Conservation (phyloP, 2,888 invertebrate species). For the Drosophila nr. perissopoda region DNA sequence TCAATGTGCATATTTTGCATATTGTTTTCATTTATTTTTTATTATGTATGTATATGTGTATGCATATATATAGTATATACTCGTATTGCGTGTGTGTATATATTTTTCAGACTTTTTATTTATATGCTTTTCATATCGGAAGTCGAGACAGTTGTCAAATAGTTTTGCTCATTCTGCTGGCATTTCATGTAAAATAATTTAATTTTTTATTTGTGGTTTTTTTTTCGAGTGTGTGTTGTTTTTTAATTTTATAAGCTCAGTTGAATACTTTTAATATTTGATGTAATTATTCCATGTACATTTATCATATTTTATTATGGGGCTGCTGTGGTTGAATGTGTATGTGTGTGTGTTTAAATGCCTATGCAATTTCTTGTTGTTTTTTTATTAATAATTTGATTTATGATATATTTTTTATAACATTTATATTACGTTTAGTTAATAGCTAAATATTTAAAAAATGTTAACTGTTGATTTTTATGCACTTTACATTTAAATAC, state of each 20-base stretch:
- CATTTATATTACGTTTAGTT: slow-evolving; percentile 71
- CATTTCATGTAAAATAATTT: slow-evolving; percentile 37
- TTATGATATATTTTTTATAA: slow-evolving; percentile 68
- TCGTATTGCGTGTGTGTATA: slow-evolving; percentile 42
- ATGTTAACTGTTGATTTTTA: slow-evolving; percentile 83
- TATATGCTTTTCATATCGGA: slow-evolving; percentile 74
- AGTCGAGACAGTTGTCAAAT: slow-evolving; percentile 74
- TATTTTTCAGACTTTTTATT: slow-evolving; percentile 72
- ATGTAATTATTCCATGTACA: slow-evolving; percentile 59
- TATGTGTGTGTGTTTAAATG: slow-evolving; percentile 53
- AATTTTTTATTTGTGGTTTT: slow-evolving; percentile 25
- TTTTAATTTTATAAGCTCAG: slow-evolving; percentile 75
- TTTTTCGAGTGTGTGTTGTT: slow-evolving; percentile 27
- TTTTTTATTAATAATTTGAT: slow-evolving; percentile 57
- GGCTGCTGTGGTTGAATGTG: slow-evolving; percentile 37
- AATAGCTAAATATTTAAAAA: slow-evolving; percentile 82
- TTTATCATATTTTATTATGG: slow-evolving; percentile 56
- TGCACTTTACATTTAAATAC: slow-evolving; percentile 82
- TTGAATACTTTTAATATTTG: slow-evolving; percentile 71
- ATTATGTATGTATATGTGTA: slow-evolving; percentile 25
- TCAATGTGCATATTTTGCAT: slow-evolving; percentile 16
- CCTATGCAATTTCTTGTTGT: slow-evolving; percentile 45
- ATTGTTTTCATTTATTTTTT: slow-evolving; percentile 15
- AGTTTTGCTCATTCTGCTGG: slow-evolving; percentile 47
- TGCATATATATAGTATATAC: slow-evolving; percentile 44